Conservation (phyloP, 1,140 invertebrate species). For the Aphis craccivora region DNA sequence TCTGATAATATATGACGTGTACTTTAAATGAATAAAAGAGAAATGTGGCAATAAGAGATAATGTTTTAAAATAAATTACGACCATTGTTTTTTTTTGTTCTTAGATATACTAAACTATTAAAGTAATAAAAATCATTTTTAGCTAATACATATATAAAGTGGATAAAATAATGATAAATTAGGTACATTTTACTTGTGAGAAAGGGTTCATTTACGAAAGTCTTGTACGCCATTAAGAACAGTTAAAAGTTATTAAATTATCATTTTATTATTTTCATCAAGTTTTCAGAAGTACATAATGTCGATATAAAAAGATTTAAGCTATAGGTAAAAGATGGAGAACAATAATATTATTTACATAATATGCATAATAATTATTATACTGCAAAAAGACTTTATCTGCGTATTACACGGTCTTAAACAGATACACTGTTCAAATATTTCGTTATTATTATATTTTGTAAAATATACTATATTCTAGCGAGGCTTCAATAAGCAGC, state of each 20-base stretch:
- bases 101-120: background rate
- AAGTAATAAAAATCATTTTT: background rate
- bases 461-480: background rate
- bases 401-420: background rate
- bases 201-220: background rate
- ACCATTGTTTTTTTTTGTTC: background rate
- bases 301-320: background rate
- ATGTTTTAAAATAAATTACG: constrained; percentile 17
- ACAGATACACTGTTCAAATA: background rate
- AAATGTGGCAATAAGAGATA: constrained; percentile 5
- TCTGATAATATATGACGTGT: background rate
- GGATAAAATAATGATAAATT: background rate
- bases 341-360: constrained; percentile 10
- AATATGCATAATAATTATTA: background rate
- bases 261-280: background rate
- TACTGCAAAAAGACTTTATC: background rate
- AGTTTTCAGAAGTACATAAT: background rate
- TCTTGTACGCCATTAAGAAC: background rate
- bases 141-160: background rate
- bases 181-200: background rate
- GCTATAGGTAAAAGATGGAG: background rate
- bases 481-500: background rate
- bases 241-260: background rate
- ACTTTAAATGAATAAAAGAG: constrained; percentile 22
- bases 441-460: background rate